Base-by-base conservation (phyloP, 2,113 vertebrate genomes). In the Lampris megalopsis region DNA sequence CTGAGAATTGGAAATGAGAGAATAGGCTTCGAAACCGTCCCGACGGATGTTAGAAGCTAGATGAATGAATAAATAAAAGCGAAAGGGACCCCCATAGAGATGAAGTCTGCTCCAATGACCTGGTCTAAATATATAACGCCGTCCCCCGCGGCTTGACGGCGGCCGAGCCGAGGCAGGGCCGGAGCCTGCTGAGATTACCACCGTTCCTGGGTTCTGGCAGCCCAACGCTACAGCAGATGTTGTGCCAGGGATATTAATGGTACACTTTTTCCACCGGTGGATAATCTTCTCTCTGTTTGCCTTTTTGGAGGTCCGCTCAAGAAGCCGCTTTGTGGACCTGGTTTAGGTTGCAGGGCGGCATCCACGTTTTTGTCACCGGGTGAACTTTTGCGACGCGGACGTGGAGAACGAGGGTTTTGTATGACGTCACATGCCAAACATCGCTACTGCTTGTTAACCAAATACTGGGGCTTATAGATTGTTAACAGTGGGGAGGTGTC, bases 401-500 rank as follows among this genome's bases (percentile, higher is more conserved):
- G 24, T 24, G 43, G 7, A 45, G 43, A 57, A 37, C 1, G 37
- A 3, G 36, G 40, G 35, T 38, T 13, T 13, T 37, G 3, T 49
- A 37, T 52, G 67, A 45, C 65, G 36, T 6, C 38, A 4, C 48
- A 8, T 1, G 6, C 53, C 57, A 24, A 24, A 58, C 66, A 13
- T 35, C 4, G 10, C 60, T 37, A n/a, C 50, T 40, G 68, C 36
- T 13, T 49, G 57, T 41, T 37, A 24, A 11, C 0, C 47, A 63
- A 57, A 60, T 68, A 68, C 54, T 0, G 1, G 7, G 35, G 69
- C 35, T 75, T 49, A 78, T 73, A 82, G 86, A 90, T 91, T 54
- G 77, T 75, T 91, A 92, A 89, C 75, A 79, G 91, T 49, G 8
- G 57, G 66, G 9, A 91, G 92, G 91, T 94, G 92, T 94, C 92